Base-by-base conservation (phyloP, 2,888 invertebrate species). In the Andrena hattorfiana region DNA sequence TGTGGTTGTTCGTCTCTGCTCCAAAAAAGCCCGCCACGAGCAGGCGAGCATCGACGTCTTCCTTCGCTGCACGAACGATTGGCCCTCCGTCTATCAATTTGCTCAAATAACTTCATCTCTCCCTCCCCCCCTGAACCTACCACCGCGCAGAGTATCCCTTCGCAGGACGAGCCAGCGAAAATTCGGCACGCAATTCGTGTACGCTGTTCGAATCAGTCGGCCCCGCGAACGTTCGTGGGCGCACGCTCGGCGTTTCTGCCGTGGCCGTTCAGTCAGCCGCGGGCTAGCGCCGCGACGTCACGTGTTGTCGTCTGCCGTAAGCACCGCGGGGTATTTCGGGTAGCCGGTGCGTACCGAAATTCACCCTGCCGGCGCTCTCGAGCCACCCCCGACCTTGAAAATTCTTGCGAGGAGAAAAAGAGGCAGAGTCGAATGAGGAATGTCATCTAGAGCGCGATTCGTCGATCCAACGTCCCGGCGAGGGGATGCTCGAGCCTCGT, bases 1-100 rank as follows among this genome's bases (percentile, higher is more conserved):
- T 85, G 85, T 86, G 92, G 90, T 91, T 85, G 89, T 88, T 79
- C 84, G 85, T 88, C 83, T 85, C 76, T 67, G 78, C 84, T 83
- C 59, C 59, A 83, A 83, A 83, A 72, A 76, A 83, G 71, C 77
- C 83, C 86, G 78, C 74, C 76, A 85, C 71, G 64, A 78, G 84
- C 76, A 48, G 76, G 23, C 69, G 60, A 73, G 49, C 63, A 70
- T 60, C 64, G 56, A 69, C 69, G 68, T 64, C 26, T 28, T n/a
- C 13, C 32, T 60, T 26, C 42, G 28, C 42, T 66, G 68, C 49
- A 20, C 35, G 66, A 49, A n/a, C 68, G 68, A 54, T 23, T 35
- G 20, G 16, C 8, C 42, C 26, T 59, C 60, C 42, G n/a, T 42
- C 42, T 42, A 42, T 42, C 23, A 56, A 51, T 28, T 69, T 56